Conservation (phyloP, 2,888 invertebrate species). For the Pyrochroa serraticornis region DNA sequence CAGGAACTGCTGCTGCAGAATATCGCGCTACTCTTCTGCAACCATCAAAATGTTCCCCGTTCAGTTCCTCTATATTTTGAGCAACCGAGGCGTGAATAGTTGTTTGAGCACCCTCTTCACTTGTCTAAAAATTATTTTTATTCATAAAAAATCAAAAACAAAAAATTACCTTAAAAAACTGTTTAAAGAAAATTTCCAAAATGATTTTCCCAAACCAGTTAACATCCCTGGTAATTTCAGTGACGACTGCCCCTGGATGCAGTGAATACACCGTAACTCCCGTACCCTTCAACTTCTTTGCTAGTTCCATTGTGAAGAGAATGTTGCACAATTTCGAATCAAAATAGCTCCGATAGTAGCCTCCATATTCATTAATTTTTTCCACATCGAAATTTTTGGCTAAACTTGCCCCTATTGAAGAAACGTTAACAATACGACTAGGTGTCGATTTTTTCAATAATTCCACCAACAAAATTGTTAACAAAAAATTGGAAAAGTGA, state of each 20-base stretch:
- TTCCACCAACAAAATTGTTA: conserved; percentile 67
- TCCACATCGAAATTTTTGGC: conserved; percentile 42
- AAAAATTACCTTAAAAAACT: too few relatives aligned
- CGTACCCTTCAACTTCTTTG: conserved; percentile 44
- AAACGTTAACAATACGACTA: conserved; percentile 51
- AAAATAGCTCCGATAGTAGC: conserved; percentile 40
- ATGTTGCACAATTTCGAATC: conserved; percentile 54
- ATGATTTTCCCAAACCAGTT: too few relatives aligned
- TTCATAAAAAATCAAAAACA: too few relatives aligned
- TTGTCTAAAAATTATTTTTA: conserved; percentile 36
- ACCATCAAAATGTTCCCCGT: conserved; percentile 45
- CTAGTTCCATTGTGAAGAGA: conserved; percentile 51
- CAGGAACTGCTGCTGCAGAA: background rate
- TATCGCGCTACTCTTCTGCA: conserved; percentile 30
- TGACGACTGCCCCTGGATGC: conserved; percentile 46
- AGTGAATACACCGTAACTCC: conserved; percentile 54
- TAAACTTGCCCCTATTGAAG: conserved; percentile 42
- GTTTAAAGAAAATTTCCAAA: too few relatives aligned
- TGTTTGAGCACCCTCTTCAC: conserved; percentile 49
- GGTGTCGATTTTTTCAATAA: conserved; percentile 51
- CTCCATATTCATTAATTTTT: conserved; percentile 43
- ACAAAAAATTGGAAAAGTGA: conserved; percentile 73
- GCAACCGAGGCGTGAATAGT: conserved; percentile 40
- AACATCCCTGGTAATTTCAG: too few relatives aligned
- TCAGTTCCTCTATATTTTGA: conserved; percentile 38